phyloP scores from a whole-genome alignment of 2,113 vertebrate genomes.

The Alouatta palliata region DNA sequence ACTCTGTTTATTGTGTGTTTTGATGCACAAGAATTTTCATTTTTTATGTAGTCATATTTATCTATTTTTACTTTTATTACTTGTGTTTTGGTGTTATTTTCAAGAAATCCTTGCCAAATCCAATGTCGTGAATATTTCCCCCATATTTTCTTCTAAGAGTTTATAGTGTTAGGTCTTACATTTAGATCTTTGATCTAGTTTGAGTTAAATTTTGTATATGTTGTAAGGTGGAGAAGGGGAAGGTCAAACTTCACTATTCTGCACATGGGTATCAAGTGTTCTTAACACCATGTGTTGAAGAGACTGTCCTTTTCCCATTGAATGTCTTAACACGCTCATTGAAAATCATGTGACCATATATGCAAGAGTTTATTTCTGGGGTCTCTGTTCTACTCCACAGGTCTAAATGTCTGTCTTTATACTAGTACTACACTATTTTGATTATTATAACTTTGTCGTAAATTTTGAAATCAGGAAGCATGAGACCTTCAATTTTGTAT shows the following conservation, averaged over 20 bases:
- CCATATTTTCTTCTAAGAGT: neutral
- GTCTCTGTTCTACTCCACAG: neutral
- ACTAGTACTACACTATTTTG: neutral
- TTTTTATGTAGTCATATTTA: neutral
- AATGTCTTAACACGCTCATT: neutral
- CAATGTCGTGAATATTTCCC: neutral
- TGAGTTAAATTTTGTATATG: neutral
- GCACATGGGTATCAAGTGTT: neutral
- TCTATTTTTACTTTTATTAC: neutral
- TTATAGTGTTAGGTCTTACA: neutral
- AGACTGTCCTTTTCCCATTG: neutral
- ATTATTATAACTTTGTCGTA: neutral
- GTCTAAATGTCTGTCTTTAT: neutral
- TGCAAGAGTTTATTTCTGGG: neutral
- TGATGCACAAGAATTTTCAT: neutral
- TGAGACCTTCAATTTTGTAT: neutral
- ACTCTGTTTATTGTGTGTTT: neutral
- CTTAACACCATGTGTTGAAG: neutral
- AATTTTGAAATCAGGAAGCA: neutral
- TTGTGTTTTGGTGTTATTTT: neutral
- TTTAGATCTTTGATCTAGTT: neutral
- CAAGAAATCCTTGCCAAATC: neutral
- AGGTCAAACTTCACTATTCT: neutral
- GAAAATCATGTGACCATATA: neutral
- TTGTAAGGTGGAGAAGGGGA: neutral